These are phyloP conservation scores for Parus major DNA, from an alignment of 2,113 vertebrate species.

Conservation along the genomic window DNA sequence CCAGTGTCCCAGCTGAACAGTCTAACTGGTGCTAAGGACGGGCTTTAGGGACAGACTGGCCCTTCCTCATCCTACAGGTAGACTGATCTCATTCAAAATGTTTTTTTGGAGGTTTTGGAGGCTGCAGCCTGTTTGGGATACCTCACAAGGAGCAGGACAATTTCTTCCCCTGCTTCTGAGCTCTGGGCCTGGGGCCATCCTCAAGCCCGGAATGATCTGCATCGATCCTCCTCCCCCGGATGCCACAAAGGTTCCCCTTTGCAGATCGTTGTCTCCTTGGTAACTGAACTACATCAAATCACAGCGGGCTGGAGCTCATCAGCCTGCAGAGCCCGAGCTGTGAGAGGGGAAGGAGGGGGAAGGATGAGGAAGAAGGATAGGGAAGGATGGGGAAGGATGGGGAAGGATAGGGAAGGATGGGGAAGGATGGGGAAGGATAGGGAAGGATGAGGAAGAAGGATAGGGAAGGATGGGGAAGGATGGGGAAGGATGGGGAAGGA, in stretches of 20 bases:
- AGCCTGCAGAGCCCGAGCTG: not conserved
- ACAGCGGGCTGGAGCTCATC: not conserved
- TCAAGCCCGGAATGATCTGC: not conserved
- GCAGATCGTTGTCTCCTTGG: slow-evolving; percentile 21
- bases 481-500: not conserved
- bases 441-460: not conserved
- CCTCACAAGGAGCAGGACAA: not conserved
- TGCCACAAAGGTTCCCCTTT: not conserved
- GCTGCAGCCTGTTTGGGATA: not conserved
- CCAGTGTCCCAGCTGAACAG: fast-evolving
- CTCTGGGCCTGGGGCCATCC: not conserved
- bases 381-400: not conserved
- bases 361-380: too few relatives aligned
- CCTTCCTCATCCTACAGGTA: not conserved
- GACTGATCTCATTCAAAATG: not conserved
- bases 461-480: not conserved
- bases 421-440: not conserved
- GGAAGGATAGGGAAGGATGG: not conserved
- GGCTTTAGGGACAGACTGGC: not conserved
- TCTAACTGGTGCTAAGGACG: not conserved
- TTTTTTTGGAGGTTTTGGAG: not conserved
- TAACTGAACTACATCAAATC: not conserved
- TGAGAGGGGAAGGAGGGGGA: not conserved
- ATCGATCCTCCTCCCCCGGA: not conserved
- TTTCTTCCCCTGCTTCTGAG: not conserved